These are phyloP conservation scores for Ctenodactylus gundi DNA, from an alignment of 2,113 vertebrate genomes.

Conservation along the genomic window DNA sequence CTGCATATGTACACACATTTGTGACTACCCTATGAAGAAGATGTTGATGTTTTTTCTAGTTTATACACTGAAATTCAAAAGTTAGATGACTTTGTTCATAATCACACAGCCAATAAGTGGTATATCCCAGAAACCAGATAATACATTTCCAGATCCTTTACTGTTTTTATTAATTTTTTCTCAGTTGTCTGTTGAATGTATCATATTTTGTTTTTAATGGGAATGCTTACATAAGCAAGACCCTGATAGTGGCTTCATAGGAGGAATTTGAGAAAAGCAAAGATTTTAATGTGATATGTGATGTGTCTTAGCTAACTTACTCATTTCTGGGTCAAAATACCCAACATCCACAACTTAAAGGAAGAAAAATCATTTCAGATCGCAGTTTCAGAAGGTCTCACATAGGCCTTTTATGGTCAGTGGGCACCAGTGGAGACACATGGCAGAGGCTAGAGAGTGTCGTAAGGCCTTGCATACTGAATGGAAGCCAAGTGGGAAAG, in stretches of 20 bases:
- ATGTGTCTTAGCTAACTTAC: too few relatives aligned
- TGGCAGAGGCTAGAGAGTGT: too few relatives aligned
- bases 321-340: too few relatives aligned
- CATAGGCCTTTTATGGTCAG: too few relatives aligned
- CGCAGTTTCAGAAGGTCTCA: too few relatives aligned
- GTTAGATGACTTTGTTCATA: constrained; percentile 35
- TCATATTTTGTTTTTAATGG: not conserved
- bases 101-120: not conserved
- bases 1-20: not conserved
- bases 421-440: too few relatives aligned
- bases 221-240: constrained; percentile 27
- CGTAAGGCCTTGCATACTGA: too few relatives aligned
- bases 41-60: constrained; percentile 16
- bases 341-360: too few relatives aligned
- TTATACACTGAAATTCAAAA: constrained; percentile 21
- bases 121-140: not conserved
- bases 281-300: constrained; percentile 39
- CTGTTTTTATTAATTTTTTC: not conserved
- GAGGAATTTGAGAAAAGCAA: not conserved
- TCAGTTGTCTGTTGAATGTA: not conserved
- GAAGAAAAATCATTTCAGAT: too few relatives aligned
- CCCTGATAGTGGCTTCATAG: not conserved
- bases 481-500: too few relatives aligned
- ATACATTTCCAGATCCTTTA: constrained; percentile 5
- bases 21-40: not conserved